phyloP scores from a whole-genome alignment of 1,140 invertebrate species.

The Drosophila aff. region DNA sequence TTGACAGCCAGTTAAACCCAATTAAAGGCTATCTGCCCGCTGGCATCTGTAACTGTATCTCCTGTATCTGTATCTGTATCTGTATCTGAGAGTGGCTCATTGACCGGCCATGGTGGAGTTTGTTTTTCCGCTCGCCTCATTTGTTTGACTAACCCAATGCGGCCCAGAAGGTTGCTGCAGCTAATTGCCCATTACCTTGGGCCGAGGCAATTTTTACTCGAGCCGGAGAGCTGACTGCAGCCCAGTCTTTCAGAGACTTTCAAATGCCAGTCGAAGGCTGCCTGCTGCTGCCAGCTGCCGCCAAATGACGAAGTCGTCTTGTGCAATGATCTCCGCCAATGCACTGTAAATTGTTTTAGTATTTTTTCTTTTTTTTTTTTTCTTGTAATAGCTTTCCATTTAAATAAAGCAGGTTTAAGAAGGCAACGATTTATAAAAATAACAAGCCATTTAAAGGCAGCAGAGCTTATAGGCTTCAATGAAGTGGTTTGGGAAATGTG shows the following conservation, averaged over 20 bases:
- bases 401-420: constrained; percentile 6
- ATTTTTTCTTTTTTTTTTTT: too few species aligned
- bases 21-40: constrained; percentile 50
- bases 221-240: constrained; percentile 28
- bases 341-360: constrained; percentile 31
- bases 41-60: constrained; percentile 18
- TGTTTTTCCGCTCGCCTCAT: constrained; percentile 47
- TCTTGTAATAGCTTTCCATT: constrained; percentile 5
- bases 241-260: constrained; percentile 57
- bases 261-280: constrained; percentile 53
- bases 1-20: constrained; percentile 55
- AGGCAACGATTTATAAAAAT: background rate
- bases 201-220: constrained; percentile 47
- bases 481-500: background rate
- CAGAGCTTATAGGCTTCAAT: background rate
- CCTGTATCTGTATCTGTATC: constrained; percentile 2
- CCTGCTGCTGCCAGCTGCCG: constrained; percentile 65
- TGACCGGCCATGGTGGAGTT: constrained; percentile 30
- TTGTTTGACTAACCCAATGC: constrained; percentile 51
- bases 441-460: background rate
- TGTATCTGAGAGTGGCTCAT: constrained; percentile 27
- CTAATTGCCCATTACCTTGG: constrained; percentile 62
- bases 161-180: constrained; percentile 54
- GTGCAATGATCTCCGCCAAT: constrained; percentile 59
- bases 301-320: constrained; percentile 59